These are phyloP conservation scores for Plestiodon gilberti DNA, from an alignment of 2,113 vertebrate species.

Conservation along the genomic window DNA sequence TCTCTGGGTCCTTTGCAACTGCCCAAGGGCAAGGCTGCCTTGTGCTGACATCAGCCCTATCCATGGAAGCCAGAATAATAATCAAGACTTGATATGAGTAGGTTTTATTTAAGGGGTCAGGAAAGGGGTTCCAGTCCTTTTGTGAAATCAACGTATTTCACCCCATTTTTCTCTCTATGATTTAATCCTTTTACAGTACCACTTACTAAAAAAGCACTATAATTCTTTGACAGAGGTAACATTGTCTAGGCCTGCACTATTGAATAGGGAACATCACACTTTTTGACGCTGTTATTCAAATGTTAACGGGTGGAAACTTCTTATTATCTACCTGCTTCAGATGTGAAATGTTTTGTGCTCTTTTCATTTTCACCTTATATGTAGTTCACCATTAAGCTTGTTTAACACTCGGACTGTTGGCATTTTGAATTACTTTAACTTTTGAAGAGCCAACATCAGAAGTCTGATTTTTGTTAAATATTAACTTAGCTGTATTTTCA, in stretches of 20 bases:
- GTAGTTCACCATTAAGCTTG: conserved; percentile 71
- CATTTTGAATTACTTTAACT: conserved; percentile 64
- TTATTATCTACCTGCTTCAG: conserved; percentile 68
- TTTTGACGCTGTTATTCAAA: conserved; percentile 75
- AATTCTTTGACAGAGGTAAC: conserved; percentile 73
- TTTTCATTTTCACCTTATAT: conserved; percentile 62
- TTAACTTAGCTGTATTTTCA: conserved; percentile 40
- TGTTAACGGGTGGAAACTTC: conserved; percentile 74
- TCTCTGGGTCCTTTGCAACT: no score
- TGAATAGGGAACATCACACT: conserved; percentile 55
- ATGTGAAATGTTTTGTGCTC: conserved; percentile 63
- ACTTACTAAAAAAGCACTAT: conserved; percentile 68
- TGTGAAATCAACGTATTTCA: not conserved
- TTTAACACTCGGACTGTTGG: conserved; percentile 63
- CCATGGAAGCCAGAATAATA: no score
- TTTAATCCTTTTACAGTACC: conserved; percentile 58
- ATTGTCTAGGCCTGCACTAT: conserved; percentile 67
- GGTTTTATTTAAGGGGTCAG: no score
- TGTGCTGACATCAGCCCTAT: no score
- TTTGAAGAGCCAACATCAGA: conserved; percentile 29
- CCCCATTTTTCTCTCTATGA: conserved; percentile 44
- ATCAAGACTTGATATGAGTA: no score
- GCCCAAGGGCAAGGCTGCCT: no score
- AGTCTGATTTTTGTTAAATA: conserved; percentile 45
- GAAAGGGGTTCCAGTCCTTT: no score